Percentiles rank a stretch among this genome's conserved stretches.
Conservation (phyloP, 1,140 invertebrate genomes). For the Sitodiplosis mosellana region DNA sequence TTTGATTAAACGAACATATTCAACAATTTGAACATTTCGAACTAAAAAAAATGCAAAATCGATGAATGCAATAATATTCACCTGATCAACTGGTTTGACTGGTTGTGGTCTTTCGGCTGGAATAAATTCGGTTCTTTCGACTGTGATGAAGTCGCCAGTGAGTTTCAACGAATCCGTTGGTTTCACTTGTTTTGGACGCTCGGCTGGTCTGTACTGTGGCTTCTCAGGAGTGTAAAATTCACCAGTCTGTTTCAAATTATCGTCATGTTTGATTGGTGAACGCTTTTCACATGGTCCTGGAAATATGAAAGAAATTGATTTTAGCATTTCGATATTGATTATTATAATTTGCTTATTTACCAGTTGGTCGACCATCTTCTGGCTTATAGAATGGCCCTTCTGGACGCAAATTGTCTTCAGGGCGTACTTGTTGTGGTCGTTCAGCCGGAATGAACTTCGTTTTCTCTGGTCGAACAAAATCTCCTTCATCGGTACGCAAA, state of each 20-base stretch:
- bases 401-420: slow-evolving; percentile 33
- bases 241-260: slow-evolving; percentile 40
- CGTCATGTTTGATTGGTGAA: slow-evolving; percentile 33
- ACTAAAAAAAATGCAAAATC: too few relatives aligned
- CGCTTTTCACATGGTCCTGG: slow-evolving; percentile 32
- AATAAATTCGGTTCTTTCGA: slow-evolving; percentile 23
- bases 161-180: slow-evolving; percentile 38
- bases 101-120: slow-evolving; percentile 29
- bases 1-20: too few relatives aligned
- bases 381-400: slow-evolving; percentile 37
- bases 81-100: slow-evolving; percentile 19
- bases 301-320: slow-evolving; percentile 16
- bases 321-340: slow-evolving; percentile 36
- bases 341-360: slow-evolving; percentile 31
- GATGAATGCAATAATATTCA: too few relatives aligned
- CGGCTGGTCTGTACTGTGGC: slow-evolving; percentile 24
- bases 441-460: slow-evolving; percentile 31
- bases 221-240: slow-evolving; percentile 12
- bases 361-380: slow-evolving; percentile 29
- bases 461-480: slow-evolving; percentile 29
- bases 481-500: slow-evolving; percentile 30
- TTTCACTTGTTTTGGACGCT: slow-evolving; percentile 34
- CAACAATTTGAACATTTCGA: too few relatives aligned
- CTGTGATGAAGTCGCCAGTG: slow-evolving; percentile 37
- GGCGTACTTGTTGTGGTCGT: slow-evolving; percentile 29